Percentiles rank a stretch among this genome's conserved stretches.
These are phyloP conservation scores for Unio pictorum DNA, from an alignment of 2,888 invertebrate species.

Conservation along the genomic window DNA sequence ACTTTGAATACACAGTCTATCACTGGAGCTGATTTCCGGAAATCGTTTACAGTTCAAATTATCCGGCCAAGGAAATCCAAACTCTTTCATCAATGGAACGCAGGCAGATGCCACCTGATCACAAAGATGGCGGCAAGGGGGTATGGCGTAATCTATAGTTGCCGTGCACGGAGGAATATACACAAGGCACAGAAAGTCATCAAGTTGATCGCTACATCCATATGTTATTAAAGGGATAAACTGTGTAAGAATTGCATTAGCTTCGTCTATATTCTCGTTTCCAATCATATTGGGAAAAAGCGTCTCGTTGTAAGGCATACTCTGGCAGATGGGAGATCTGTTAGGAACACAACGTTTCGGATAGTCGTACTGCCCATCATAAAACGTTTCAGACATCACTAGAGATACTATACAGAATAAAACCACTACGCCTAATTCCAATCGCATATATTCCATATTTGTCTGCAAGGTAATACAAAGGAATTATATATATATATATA, in stretches of 20 bases:
- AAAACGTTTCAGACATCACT: too few relatives aligned
- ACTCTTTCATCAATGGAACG: conserved; percentile 13
- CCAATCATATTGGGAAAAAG: conserved; percentile 28
- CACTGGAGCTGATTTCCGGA: too few relatives aligned
- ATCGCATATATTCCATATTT: too few relatives aligned
- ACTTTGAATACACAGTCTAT: too few relatives aligned
- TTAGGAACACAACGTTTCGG: too few relatives aligned
- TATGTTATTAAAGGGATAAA: conserved; percentile 23
- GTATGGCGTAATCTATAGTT: conserved; percentile 14
- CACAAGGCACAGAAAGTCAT: conserved; percentile 27
- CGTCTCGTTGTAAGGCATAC: conserved; percentile 24
- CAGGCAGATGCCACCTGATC: conserved; percentile 19
- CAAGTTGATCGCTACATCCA: conserved; percentile 18
- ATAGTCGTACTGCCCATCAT: too few relatives aligned
- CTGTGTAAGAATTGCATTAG: conserved; percentile 12
- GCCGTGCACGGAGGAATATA: conserved; percentile 27
- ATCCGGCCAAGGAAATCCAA: background rate
- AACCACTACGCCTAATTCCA: too few relatives aligned
- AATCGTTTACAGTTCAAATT: too few relatives aligned
- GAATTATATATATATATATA: too few relatives aligned
- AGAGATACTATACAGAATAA: too few relatives aligned
- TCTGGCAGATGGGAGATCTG: too few relatives aligned
- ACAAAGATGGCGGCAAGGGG: conserved; percentile 24
- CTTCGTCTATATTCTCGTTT: conserved; percentile 19
- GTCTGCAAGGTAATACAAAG: too few relatives aligned